Percentiles rank a stretch among this genome's conserved stretches.
Evolutionary conservation across 1,140 invertebrate species (phyloP).

Genomic region (Camponotus floridanus): DNA sequence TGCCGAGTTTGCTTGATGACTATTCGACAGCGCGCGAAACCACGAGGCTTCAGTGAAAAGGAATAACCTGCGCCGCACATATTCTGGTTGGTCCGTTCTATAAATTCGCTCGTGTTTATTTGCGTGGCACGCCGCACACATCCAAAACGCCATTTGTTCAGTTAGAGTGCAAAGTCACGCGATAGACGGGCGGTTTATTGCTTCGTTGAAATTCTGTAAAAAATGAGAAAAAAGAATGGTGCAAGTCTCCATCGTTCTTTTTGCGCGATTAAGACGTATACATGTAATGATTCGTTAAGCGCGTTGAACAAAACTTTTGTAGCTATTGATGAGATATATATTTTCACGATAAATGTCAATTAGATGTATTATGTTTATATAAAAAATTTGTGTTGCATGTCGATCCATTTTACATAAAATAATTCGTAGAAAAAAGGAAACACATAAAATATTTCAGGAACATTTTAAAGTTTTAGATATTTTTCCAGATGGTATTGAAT

Average conservation of each 20-base stretch:
- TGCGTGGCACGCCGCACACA: constrained; percentile 51
- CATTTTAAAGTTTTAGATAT: neutral
- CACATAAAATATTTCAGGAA: neutral
- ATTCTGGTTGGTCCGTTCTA: constrained; percentile 64
- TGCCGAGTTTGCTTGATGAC: constrained; percentile 12
- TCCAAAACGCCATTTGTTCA: constrained; percentile 26
- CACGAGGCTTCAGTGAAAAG: constrained; percentile 23
- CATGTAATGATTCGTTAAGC: neutral
- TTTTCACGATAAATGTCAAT: neutral
- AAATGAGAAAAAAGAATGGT: neutral
- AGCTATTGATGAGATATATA: neutral
- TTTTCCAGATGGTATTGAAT: neutral
- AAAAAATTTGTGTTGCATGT: neutral
- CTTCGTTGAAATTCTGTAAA: neutral
- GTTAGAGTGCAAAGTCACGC: constrained; percentile 37
- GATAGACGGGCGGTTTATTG: neutral
- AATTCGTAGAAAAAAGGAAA: neutral
- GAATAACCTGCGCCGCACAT: constrained; percentile 23
- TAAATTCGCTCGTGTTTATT: constrained; percentile 75
- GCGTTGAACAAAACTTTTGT: neutral
- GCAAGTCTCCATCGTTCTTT: neutral
- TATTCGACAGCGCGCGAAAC: constrained; percentile 23
- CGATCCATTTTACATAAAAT: neutral
- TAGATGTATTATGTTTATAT: neutral
- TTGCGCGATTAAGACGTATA: neutral